Base-by-base conservation (phyloP, 2,113 vertebrate genomes). In the Eidolon helvum region DNA sequence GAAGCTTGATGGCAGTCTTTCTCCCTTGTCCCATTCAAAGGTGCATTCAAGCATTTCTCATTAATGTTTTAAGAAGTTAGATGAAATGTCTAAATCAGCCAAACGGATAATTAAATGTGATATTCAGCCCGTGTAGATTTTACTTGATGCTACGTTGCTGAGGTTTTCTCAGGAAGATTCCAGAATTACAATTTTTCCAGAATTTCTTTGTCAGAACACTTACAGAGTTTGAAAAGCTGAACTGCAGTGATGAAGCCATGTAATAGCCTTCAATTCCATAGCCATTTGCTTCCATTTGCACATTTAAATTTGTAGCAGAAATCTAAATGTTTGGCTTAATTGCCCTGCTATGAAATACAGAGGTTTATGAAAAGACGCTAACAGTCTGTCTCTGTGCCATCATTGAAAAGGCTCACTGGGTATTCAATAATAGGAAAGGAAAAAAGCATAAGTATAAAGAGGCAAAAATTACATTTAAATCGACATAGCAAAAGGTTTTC, bases 241-340 rank as follows among this genome's bases (percentile, higher is more conserved):
- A 78, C 33, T 95, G 65, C 63, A 89, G 57, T 66, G 57, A 35
- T 89, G 92, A 83, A 96, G 43, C 57, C 69, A 24, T 22, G 48
- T 79, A 95, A 96, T 35, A 93, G 12, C 22, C 53, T 98, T 97
- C 65, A 94, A 94, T 95, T 97, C 66, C 96, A 59, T 40, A 87
- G 53, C 53, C 40, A 94, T 97, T 98, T 98, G 11, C 5, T 97
- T 97, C 77, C 74, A 97, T 30, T 97, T 97, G 28, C 38, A 16
- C 66, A 96, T 97, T 98, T 94, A 97, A 97, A 45, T 90, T 97
- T 98, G 59, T 45, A 93, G 91, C 83, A 88, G 65, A 98, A 97
- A 97, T 95, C 57, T 97, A 97, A 97, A 93, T 95, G 97, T 94
- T 98, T 96, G 92, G 78, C 66, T 95, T 98, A 98, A 96, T 94